These are phyloP conservation scores for Orussus abietinus DNA, from an alignment of 1,140 invertebrate species.

Conservation along the genomic window DNA sequence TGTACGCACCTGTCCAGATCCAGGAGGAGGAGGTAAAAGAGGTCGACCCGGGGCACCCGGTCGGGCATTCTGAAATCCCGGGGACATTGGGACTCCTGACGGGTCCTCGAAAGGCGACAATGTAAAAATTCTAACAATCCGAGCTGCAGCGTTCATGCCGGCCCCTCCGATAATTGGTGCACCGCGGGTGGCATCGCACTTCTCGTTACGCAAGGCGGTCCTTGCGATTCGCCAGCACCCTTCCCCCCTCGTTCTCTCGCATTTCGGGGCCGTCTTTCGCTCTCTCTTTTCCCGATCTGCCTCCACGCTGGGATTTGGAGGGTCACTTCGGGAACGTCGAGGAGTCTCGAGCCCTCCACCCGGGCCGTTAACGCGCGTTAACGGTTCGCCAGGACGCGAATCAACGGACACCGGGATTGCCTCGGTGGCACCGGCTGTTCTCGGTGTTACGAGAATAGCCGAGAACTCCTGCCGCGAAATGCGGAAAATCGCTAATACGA, in stretches of 20 bases:
- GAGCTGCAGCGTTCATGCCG: slow-evolving; percentile 9
- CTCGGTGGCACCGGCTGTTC: neutral
- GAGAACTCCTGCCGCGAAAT: neutral
- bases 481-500: neutral
- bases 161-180: slow-evolving; percentile 1
- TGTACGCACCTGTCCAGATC: neutral
- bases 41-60: neutral
- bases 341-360: too few species aligned
- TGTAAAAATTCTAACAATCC: slow-evolving; percentile 24
- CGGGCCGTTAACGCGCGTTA: too few species aligned
- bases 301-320: neutral
- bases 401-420: neutral
- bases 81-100: neutral
- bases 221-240: slow-evolving; percentile 28
- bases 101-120: slow-evolving; percentile 10
- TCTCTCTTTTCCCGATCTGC: neutral
- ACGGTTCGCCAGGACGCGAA: too few species aligned
- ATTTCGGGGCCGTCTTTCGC: slow-evolving; percentile 11
- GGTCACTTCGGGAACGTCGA: neutral
- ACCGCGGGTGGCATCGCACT: slow-evolving; percentile 13
- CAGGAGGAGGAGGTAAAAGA: neutral
- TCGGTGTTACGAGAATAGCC: neutral
- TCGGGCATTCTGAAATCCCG: neutral
- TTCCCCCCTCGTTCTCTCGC: too few species aligned
- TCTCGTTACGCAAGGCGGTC: slow-evolving; percentile 24